Evolutionary conservation across 1,140 invertebrate species (phyloP), one percentile per base, ranked within the genome.

Genomic region (Neodiprion virginianus): DNA sequence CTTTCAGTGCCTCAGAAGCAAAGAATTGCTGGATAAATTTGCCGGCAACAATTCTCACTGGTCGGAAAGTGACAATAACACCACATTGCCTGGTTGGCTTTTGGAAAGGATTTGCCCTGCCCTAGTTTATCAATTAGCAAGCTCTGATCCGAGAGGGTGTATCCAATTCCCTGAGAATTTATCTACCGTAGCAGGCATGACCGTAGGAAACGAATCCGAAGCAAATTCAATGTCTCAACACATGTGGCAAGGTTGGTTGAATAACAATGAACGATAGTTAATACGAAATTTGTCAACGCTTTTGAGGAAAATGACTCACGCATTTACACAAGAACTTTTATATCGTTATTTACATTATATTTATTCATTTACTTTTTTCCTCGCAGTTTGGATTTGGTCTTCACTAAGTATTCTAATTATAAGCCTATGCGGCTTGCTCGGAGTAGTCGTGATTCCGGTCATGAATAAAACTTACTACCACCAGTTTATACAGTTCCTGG

Each of bases 381-480:
- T 89, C 90, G 77, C 85, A 93, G 94, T 95, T 12, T 97, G 96
- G 96, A 79, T 95, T 12, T 97, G 95, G 85, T 94, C 95, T 1
- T 92, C 91, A 23, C 80, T 94, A 53, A 94, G 95, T 77, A 95
- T 97, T 78, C 85, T 96, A 47, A 89, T 94, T 50, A 97, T 97
- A 75, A 96, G 95, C 81, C 88, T 95, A 7, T 95, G 95, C 79
- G 96, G 96, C 50, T 84, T 98, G 65, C 85, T 96, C 10, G 95
- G 94, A 11, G 92, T 97, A 23, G 93, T 93, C 40, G 94, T 98
- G 3, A 96, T 98, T 83, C 96, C 96, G 1, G 91, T 96, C 11
- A 97, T 97, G 93, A 93, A 96, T 83, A 95, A 95, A 81, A 91
- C 92, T 72, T 96, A 96, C 87, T 98, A 98, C 84, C 94, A 97